Evolutionary conservation across 2,888 invertebrate species (phyloP).

Genomic region (Graphium colonna): DNA sequence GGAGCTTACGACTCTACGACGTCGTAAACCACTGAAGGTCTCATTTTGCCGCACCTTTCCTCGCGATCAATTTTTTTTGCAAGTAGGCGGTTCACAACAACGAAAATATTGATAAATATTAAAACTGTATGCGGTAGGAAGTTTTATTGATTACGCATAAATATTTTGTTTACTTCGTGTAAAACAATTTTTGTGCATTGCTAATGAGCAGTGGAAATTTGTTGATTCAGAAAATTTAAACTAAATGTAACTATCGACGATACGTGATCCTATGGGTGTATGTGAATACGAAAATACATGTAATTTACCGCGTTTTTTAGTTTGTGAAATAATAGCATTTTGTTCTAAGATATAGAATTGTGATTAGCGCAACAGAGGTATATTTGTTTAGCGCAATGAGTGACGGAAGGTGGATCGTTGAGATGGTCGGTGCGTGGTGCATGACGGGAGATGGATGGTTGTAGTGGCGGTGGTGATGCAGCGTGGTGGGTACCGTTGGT

Average conservation of each 20-base stretch:
- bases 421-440: conserved; percentile 28
- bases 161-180: not conserved
- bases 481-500: conserved; percentile 60
- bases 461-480: conserved; percentile 32
- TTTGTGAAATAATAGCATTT: too few species aligned
- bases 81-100: not conserved
- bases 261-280: too few species aligned
- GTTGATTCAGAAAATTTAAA: too few species aligned
- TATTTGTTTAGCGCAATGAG: conserved; percentile 19
- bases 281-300: too few species aligned
- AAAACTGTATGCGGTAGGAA: conserved; percentile 5
- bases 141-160: not conserved
- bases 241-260: too few species aligned
- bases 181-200: too few species aligned
- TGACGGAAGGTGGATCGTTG: conserved; percentile 29
- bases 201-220: too few species aligned
- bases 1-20: not conserved
- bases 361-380: too few species aligned
- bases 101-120: conserved; percentile 1
- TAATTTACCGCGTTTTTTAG: too few species aligned
- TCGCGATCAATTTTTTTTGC: not conserved
- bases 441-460: conserved; percentile 29
- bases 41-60: not conserved
- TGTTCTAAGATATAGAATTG: too few species aligned
- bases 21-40: not conserved